Evolutionary conservation across 2,797 vertebrate genomes (phyloP), one percentile per base, ranked within the genome.

Genomic region (Trematomus bernacchii): DNA sequence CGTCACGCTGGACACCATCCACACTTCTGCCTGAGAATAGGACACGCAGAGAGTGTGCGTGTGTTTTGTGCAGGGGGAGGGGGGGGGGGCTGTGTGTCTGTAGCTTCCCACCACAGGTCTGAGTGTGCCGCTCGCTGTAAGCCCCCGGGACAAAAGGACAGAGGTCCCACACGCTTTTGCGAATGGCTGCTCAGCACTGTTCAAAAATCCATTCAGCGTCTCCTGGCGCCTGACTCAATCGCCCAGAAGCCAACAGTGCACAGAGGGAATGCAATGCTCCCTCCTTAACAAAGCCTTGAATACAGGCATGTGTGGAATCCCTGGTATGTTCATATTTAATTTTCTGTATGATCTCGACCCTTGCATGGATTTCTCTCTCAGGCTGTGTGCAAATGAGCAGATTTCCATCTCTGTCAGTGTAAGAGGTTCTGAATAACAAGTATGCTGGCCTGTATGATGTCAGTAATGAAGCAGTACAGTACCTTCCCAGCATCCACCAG

Each of bases 401-500:
- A 79, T 84, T 66, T 79, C 44, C 55, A 64, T 51, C 27, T 33
- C n/a, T 47, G 63, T 79, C 75, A 51, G 19, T 43, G 9, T 46
- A 27, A 40, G 37, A 52, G 7, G 52, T 18, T 46, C 40, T 69
- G 73, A 84, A 76, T 71, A 66, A 71, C 27, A 69, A 62, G 21
- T 50, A 44, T 30, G 37, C 21, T n/a, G 9, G 43, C n/a, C 18
- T n/a, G 48, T 33, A 52, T 30, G 21, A 76, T n/a, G 47, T 54
- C 50, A 72, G 60, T 73, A 74, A 78, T 51, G 53, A 81, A 46
- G 40, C n/a, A 13, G 48, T n/a, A 43, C 53, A 43, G 53, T 91
- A 94, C 93, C 93, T 97, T 98, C 81, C 96, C 96, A 10, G 92
- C 91, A 71, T 98, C 95, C 81, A 97, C 96, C 60, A 98, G 92